Conservation (phyloP, 2,888 invertebrate genomes). For the Tinea trinotella region DNA sequence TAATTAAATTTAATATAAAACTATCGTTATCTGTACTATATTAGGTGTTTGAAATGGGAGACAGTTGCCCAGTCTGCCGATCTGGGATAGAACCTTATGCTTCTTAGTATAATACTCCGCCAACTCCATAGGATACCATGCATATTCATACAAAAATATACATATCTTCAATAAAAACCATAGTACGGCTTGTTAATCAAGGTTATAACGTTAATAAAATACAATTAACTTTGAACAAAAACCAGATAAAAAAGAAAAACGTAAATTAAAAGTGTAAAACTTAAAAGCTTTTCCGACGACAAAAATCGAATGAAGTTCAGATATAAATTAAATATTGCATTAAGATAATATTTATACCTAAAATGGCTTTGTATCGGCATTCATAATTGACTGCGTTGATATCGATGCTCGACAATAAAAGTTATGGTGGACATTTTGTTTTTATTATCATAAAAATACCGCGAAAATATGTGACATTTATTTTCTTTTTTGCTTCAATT, state of each 20-base stretch:
- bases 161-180: no score
- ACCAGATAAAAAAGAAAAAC: not conserved
- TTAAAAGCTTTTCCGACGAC: not conserved
- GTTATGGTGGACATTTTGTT: not conserved
- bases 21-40: no score
- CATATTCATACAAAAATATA: not conserved
- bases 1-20: no score
- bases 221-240: no score
- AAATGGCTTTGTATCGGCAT: not conserved
- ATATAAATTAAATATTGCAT: conserved; percentile 9
- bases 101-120: no score
- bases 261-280: not conserved
- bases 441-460: not conserved
- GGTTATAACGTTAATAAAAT: not conserved
- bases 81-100: no score
- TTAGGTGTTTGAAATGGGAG: no score
- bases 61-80: no score
- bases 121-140: no score
- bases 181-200: no score
- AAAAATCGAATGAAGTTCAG: not conserved
- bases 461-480: not conserved
- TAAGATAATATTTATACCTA: conserved; percentile 13
- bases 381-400: not conserved
- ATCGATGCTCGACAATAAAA: not conserved
- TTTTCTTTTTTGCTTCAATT: no score